Evolutionary conservation across 2,888 invertebrate species (phyloP).

Genomic region (Ommatoiulus sabulosus): DNA sequence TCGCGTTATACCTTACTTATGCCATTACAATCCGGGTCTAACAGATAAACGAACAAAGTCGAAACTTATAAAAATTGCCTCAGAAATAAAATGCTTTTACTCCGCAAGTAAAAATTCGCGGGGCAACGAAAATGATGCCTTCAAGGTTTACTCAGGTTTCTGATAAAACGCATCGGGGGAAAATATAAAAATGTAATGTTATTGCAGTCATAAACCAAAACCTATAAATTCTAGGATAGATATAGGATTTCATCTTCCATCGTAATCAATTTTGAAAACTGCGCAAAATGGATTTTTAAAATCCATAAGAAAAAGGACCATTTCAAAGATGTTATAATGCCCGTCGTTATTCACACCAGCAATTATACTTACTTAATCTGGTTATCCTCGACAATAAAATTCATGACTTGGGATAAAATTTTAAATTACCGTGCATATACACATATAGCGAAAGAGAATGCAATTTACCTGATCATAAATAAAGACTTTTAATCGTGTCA

Average conservation of each 20-base stretch:
- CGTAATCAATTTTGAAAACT: constrained; percentile 9
- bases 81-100: neutral
- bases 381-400: neutral
- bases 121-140: neutral
- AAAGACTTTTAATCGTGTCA: neutral
- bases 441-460: neutral
- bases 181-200: constrained; percentile 44
- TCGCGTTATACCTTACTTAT: neutral
- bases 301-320: neutral
- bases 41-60: neutral
- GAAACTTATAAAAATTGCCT: neutral
- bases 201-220: constrained; percentile 41
- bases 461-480: neutral
- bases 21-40: neutral
- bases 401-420: neutral
- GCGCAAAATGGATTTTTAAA: neutral
- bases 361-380: neutral
- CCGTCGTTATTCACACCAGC: constrained; percentile 8
- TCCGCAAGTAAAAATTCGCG: neutral
- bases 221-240: constrained; percentile 4
- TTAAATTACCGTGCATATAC: neutral
- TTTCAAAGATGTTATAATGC: neutral
- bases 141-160: constrained; percentile 2
- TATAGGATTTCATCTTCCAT: constrained; percentile 24
- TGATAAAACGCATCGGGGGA: neutral